Evolutionary conservation across 2,797 vertebrate genomes (phyloP).

Genomic region (Spinibarbus caldwelli): DNA sequence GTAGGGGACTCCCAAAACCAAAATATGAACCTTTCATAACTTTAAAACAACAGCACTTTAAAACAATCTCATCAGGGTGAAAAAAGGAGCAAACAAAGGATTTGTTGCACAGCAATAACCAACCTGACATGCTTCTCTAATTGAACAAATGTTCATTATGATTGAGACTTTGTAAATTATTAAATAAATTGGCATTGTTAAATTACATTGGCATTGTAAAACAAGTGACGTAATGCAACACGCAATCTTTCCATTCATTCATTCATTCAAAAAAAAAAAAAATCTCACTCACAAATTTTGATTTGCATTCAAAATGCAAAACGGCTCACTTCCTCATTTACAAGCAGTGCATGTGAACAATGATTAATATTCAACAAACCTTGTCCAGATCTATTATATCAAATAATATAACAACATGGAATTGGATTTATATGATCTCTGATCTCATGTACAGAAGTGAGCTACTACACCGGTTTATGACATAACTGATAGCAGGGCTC

Average conservation of each 20-base stretch:
- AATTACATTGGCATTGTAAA: neutral
- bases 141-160: constrained; percentile 12
- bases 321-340: neutral
- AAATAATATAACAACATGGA: neutral
- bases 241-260: neutral
- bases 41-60: too few relatives aligned
- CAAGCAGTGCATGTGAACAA: constrained; percentile 3
- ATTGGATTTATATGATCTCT: neutral
- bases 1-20: too few relatives aligned
- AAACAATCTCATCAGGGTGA: neutral
- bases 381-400: neutral
- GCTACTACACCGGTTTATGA: neutral
- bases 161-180: neutral
- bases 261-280: too few relatives aligned
- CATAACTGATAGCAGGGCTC: neutral
- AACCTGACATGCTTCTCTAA: constrained; percentile 8
- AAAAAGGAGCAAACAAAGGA: neutral
- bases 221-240: neutral
- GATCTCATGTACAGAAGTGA: neutral
- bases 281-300: too few relatives aligned
- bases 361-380: neutral
- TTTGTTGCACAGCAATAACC: neutral
- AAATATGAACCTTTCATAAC: too few relatives aligned
- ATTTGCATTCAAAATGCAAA: too few relatives aligned
- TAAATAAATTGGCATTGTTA: too few relatives aligned